Evolutionary conservation across 1,140 invertebrate genomes (phyloP).

Genomic region (Drosophila leontia): DNA sequence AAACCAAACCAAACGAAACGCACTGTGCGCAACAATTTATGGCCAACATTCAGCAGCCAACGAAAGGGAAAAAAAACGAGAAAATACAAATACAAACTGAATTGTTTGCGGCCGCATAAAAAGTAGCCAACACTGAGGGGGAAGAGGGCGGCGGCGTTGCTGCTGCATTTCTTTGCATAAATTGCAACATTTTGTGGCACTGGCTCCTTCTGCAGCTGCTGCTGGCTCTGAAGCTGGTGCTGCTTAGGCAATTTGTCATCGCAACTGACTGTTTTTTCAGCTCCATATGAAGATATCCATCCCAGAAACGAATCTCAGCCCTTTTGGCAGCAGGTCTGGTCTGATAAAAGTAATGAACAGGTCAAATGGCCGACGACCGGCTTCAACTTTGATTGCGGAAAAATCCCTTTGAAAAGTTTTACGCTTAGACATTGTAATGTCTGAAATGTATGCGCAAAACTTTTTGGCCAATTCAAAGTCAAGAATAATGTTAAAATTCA

Average conservation of each 20-base stretch:
- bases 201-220: conserved; percentile 25
- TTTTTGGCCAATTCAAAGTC: conserved; percentile 19
- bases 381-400: conserved; percentile 12
- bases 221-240: conserved; percentile 13
- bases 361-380: conserved; percentile 11
- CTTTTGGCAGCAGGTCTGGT: not conserved
- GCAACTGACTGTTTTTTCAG: conserved; percentile 38
- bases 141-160: conserved; percentile 5
- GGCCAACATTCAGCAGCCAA: conserved; percentile 70
- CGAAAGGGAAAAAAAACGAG: conserved; percentile 31
- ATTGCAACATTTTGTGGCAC: conserved; percentile 72
- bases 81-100: conserved; percentile 67
- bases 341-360: conserved; percentile 16
- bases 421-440: conserved; percentile 4
- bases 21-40: conserved; percentile 80
- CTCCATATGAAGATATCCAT: conserved; percentile 48
- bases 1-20: conserved; percentile 68
- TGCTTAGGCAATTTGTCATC: conserved; percentile 81
- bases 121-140: conserved; percentile 65
- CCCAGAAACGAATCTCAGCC: conserved; percentile 41
- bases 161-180: conserved; percentile 79
- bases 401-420: conserved; percentile 20
- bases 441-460: conserved; percentile 13
- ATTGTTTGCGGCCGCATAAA: conserved; percentile 82
- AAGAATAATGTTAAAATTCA: conserved; percentile 10